phyloP scores from a whole-genome alignment of 2,888 invertebrate species.

The Melieria crassipennis region DNA sequence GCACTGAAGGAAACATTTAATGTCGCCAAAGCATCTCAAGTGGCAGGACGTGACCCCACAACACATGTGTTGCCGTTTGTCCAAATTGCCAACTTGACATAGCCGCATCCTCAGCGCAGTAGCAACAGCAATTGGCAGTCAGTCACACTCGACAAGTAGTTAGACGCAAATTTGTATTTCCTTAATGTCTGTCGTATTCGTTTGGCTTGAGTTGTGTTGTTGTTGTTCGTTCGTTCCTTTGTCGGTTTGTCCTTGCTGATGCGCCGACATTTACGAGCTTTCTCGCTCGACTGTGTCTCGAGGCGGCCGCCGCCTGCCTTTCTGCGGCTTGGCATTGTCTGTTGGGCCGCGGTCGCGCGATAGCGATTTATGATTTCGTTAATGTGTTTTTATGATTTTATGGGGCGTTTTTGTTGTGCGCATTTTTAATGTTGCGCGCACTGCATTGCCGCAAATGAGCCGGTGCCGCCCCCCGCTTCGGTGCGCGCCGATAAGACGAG shows the following conservation, averaged over 20 bases:
- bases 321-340: conserved; percentile 15
- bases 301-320: not conserved
- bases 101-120: too few species aligned
- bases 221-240: not conserved
- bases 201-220: not conserved
- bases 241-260: too few species aligned
- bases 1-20: not conserved
- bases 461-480: not conserved
- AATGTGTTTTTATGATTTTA: conserved; percentile 52
- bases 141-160: conserved; percentile 4
- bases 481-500: not conserved
- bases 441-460: conserved; percentile 3
- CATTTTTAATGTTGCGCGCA: conserved; percentile 35
- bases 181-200: not conserved
- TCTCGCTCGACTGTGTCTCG: too few species aligned
- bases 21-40: conserved; percentile 32
- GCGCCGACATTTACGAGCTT: too few species aligned
- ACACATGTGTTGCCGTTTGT: too few species aligned
- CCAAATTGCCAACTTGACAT: too few species aligned
- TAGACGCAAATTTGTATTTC: not conserved
- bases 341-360: conserved; percentile 32
- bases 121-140: too few species aligned
- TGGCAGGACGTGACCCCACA: conserved; percentile 28
- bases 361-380: conserved; percentile 52
- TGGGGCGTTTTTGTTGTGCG: conserved; percentile 34